Conservation (phyloP, 2,888 invertebrate genomes). For the Oscheius onirici region DNA sequence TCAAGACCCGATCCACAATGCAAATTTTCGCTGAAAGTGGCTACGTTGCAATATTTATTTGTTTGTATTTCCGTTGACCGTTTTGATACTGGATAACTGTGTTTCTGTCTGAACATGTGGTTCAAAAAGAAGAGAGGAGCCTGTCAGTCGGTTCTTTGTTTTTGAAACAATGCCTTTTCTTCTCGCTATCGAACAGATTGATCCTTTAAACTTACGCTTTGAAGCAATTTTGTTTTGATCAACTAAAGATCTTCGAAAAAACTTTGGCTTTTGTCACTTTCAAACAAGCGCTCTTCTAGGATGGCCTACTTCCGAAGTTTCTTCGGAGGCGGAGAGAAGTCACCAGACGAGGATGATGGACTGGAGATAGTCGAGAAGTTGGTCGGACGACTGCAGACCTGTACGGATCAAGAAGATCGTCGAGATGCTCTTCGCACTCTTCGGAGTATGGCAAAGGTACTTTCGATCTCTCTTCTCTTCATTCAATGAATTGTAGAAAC, state of each 20-base stretch:
- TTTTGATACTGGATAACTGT: no score
- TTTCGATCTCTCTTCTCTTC: neutral
- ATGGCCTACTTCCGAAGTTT: constrained; percentile 68
- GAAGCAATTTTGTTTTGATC: neutral
- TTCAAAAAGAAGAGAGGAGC: no score
- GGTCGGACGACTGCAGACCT: constrained; percentile 90
- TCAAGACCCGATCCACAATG: no score
- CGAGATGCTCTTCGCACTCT: constrained; percentile 95
- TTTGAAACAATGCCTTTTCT: no score
- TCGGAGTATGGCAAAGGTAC: constrained; percentile 79
- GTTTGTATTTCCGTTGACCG: no score
- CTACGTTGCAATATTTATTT: no score
- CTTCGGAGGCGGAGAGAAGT: constrained; percentile 61
- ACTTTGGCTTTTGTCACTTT: neutral
- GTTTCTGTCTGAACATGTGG: no score
- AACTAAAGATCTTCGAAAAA: neutral
- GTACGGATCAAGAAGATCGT: constrained; percentile 91
- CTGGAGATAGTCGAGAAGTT: constrained; percentile 82
- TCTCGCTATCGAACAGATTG: no score
- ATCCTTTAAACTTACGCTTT: no score
- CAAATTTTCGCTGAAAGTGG: no score
- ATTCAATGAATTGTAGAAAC: constrained; percentile 78
- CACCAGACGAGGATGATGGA: constrained; percentile 56
- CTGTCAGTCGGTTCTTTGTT: no score
- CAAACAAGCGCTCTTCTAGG: neutral